Conservation (phyloP, 2,113 vertebrate genomes). For the Neolamprologus sp. region DNA sequence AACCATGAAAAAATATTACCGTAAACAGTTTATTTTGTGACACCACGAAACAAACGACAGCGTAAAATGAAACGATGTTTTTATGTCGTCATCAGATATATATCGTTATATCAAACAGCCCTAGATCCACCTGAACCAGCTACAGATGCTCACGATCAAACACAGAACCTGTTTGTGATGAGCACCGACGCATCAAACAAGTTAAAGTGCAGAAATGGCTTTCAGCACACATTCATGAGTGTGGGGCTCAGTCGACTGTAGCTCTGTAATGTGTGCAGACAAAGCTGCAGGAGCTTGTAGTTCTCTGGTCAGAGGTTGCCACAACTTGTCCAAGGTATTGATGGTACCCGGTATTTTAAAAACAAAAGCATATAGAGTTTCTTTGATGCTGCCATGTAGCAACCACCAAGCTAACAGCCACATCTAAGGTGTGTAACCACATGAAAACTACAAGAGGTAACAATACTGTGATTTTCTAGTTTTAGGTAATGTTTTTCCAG, state of each 20-base stretch:
- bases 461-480: neutral
- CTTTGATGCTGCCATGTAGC: neutral
- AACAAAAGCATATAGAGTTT: neutral
- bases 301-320: neutral
- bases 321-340: neutral
- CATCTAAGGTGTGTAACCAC: neutral
- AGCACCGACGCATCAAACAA: neutral
- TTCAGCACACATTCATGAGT: neutral
- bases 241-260: neutral
- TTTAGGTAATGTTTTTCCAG: neutral
- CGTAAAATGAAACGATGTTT: neutral
- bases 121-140: neutral
- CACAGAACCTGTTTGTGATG: neutral
- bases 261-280: neutral
- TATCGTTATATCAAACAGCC: fast-evolving
- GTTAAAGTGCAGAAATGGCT: neutral
- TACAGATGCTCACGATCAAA: neutral
- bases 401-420: neutral
- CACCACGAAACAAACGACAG: fast-evolving
- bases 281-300: neutral
- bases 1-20: fast-evolving
- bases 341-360: neutral
- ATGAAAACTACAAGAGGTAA: neutral
- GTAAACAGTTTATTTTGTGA: neutral
- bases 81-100: neutral